Conservation (phyloP, 1,140 invertebrate genomes). For the Calosoma granatense region DNA sequence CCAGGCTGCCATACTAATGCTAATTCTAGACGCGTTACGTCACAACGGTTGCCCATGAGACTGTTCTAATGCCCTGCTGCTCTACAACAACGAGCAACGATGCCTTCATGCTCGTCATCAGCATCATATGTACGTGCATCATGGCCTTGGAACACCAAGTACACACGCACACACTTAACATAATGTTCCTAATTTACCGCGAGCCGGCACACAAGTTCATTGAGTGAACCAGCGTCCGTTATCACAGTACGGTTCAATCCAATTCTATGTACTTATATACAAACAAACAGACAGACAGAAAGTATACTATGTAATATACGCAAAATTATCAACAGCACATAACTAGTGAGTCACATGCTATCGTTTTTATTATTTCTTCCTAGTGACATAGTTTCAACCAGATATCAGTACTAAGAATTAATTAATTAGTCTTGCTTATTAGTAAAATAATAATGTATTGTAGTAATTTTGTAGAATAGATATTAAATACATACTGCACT, state of each 20-base stretch:
- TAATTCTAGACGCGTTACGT: background rate
- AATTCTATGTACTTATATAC: background rate
- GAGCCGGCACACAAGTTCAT: too few species aligned
- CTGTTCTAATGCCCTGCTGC: background rate
- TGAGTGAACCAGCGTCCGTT: too few species aligned
- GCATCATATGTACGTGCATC: background rate
- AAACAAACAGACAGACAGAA: background rate
- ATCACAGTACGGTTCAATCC: background rate
- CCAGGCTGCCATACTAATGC: background rate
- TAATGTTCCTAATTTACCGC: background rate
- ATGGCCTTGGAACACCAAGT: background rate
- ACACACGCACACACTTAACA: background rate
- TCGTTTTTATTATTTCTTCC: too few species aligned
- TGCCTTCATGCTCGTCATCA: background rate
- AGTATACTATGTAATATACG: background rate
- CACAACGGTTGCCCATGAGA: background rate
- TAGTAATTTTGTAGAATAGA: too few species aligned
- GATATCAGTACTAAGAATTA: too few species aligned
- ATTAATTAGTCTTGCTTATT: too few species aligned
- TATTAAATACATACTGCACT: too few species aligned
- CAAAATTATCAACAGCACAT: background rate
- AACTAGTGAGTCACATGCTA: too few species aligned
- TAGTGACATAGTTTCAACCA: too few species aligned
- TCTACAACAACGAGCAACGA: background rate
- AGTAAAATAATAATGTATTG: too few species aligned